These are phyloP conservation scores for Synanthedon formicaeformis DNA, from an alignment of 2,888 invertebrate species.

Conservation along the genomic window DNA sequence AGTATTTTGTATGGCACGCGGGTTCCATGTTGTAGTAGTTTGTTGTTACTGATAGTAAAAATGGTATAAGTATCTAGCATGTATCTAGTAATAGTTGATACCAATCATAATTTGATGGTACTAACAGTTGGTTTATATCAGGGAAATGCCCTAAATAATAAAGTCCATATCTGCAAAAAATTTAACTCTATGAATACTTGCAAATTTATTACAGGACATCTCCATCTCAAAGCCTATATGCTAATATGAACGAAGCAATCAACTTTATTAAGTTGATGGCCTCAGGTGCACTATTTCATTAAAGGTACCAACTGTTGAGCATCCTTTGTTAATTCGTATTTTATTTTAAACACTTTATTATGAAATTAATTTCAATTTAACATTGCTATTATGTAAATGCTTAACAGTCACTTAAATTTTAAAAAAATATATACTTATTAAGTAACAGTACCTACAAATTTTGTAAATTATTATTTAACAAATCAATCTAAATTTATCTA, in stretches of 20 bases:
- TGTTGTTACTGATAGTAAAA: too few species aligned
- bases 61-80: too few species aligned
- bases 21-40: too few species aligned
- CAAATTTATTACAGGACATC: constrained; percentile 36
- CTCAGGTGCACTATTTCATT: constrained; percentile 11
- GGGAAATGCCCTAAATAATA: too few species aligned
- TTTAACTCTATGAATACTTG: constrained; percentile 17
- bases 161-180: not conserved
- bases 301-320: not conserved
- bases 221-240: constrained; percentile 34
- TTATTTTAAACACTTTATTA: too few species aligned
- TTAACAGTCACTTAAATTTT: not conserved
- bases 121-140: too few species aligned
- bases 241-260: constrained; percentile 27
- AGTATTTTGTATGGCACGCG: too few species aligned
- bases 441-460: not conserved
- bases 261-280: constrained; percentile 21
- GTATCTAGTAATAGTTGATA: too few species aligned
- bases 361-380: not conserved
- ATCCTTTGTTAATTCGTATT: not conserved
- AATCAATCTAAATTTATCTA: not conserved
- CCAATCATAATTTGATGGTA: too few species aligned
- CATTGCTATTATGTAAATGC: not conserved
- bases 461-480: not conserved
- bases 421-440: not conserved